Evolutionary conservation across 2,888 invertebrate species (phyloP).

Genomic region (Pollenia griseotomentosa): DNA sequence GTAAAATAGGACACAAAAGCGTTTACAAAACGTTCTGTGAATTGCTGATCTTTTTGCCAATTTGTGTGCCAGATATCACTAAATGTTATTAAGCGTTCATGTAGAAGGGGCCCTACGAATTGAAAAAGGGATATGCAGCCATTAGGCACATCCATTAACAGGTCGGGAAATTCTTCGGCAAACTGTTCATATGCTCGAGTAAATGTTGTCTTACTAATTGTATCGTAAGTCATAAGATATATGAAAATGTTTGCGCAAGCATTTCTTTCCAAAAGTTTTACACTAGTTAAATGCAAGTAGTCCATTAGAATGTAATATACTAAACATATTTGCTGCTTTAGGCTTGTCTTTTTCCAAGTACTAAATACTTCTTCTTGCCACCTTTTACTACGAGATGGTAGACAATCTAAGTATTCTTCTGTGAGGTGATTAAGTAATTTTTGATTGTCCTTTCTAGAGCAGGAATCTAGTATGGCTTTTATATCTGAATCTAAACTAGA

Average conservation of each 20-base stretch:
- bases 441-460: conserved; percentile 76
- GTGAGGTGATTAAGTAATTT: conserved; percentile 78
- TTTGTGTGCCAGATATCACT: conserved; percentile 79
- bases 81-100: conserved; percentile 77
- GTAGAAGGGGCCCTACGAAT: conserved; percentile 81
- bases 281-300: conserved; percentile 77
- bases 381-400: conserved; percentile 59
- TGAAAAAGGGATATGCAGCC: conserved; percentile 81
- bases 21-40: conserved; percentile 79
- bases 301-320: conserved; percentile 78
- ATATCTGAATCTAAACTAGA: conserved; percentile 34
- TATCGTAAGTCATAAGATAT: conserved; percentile 76
- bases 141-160: conserved; percentile 81
- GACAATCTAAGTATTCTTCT: conserved; percentile 77
- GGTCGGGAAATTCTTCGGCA: conserved; percentile 77
- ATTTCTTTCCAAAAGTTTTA: conserved; percentile 77
- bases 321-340: conserved; percentile 77
- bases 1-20: conserved; percentile 80
- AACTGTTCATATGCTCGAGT: conserved; percentile 78
- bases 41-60: conserved; percentile 76
- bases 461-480: conserved; percentile 29
- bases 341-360: conserved; percentile 77
- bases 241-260: conserved; percentile 79
- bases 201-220: conserved; percentile 76
- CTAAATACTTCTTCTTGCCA: conserved; percentile 77